Evolutionary conservation across 2,888 invertebrate species (phyloP).

Genomic region (Eudasyphora cyanicolor): DNA sequence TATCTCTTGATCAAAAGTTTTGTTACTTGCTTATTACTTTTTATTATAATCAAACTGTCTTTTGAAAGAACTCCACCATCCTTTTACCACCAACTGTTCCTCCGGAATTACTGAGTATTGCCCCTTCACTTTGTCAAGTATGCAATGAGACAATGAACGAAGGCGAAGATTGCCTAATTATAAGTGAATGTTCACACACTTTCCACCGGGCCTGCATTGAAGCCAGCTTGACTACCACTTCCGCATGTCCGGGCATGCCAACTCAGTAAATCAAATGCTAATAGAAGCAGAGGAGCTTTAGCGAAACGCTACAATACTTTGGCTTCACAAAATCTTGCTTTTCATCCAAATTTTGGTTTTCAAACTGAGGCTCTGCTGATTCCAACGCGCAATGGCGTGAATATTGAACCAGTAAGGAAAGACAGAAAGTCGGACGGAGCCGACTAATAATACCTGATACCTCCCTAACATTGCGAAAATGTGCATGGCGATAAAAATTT

Average conservation of each 20-base stretch:
- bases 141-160: neutral
- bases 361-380: neutral
- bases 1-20: neutral
- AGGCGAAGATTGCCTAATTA: neutral
- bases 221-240: neutral
- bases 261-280: neutral
- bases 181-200: neutral
- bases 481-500: too few relatives aligned
- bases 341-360: neutral
- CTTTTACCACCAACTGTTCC: neutral
- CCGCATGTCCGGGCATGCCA: conserved; percentile 14
- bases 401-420: neutral
- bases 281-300: conserved; percentile 5
- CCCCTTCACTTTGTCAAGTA: neutral
- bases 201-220: conserved; percentile 17
- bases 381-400: neutral
- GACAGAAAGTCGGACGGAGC: too few relatives aligned
- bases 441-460: too few relatives aligned
- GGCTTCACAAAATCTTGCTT: neutral
- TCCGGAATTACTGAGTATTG: neutral
- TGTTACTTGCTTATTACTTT: too few relatives aligned
- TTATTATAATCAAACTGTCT: neutral
- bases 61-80: neutral
- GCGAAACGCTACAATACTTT: neutral
- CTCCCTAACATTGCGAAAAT: too few relatives aligned